Base-by-base conservation (phyloP, 2,888 invertebrate genomes). In the Stenurella melanura region DNA sequence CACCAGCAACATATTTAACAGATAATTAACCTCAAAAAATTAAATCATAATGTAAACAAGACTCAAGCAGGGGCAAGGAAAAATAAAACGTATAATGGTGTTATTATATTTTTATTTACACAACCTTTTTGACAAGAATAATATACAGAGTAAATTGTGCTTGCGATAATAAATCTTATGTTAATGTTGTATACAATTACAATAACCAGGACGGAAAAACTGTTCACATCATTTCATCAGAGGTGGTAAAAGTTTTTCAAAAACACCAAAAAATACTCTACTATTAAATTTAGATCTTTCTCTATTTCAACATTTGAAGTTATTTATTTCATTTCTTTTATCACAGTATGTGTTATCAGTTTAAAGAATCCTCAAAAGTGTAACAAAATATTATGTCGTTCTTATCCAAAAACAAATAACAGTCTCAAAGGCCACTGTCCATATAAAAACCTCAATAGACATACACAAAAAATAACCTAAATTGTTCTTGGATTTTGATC, bases 341-440 rank as follows among this genome's bases (percentile, higher is more conserved):
- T 85, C 85, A 85, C 85, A 85, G 85, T 85, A 85, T 82, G 81
- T 83, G 82, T 85, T 78, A 80, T 78, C 79, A 77, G 81, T 81
- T 78, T 67, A 80, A 80, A 76, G 70, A 77, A 77, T 74, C 61
- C 70, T 68, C 54, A 70, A 73, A 73, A 71, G 67, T 67, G 66
- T 73, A 75, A 77, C 73, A 76, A 72, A 74, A 73, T 50, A 50
- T 50, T 73, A 76, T 57, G 73, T 76, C 75, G 76, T 78, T 76
- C 72, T 73, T 57, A 76, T 74, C 73, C 66, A 79, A 77, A 76
- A 80, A 81, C 75, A 75, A 73, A 78, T 74, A 80, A 80, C 80
- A 83, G 80, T 81, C 78, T 83, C 79, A 75, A 82, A 82, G 83
- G 82, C 81, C 82, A 81, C 82, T 78, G 79, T 82, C 77, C 75